Conservation (phyloP, 2,797 vertebrate genomes). For the Buceros bicornis region DNA sequence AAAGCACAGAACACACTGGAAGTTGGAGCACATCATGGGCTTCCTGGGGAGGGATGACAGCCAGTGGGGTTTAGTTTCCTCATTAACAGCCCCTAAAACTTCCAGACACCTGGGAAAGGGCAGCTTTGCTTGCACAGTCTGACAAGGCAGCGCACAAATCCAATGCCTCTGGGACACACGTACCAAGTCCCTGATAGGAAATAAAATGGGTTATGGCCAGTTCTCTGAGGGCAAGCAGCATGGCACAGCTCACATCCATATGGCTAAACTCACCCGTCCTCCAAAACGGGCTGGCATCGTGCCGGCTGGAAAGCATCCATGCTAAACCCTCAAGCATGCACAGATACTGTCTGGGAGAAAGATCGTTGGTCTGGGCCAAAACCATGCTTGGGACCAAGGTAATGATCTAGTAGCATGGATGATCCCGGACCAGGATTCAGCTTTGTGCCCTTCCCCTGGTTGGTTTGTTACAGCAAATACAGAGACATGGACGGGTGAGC, state of each 20-base stretch:
- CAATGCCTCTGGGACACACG: fast-evolving
- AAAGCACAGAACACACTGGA: not conserved
- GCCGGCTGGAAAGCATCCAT: not conserved
- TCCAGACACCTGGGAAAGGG: conserved; percentile 9
- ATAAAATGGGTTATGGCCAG: conserved; percentile 56
- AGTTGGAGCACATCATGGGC: fast-evolving
- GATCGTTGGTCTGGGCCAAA: not conserved
- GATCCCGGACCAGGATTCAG: not conserved
- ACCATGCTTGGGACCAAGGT: fast-evolving
- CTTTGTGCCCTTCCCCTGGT: not conserved
- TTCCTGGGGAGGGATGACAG: not conserved
- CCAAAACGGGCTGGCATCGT: not conserved
- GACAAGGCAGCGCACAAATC: not conserved
- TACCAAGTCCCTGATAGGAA: not conserved
- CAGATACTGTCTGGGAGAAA: not conserved
- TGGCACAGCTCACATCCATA: conserved; percentile 54
- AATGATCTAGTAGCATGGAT: not conserved
- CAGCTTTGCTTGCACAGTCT: not conserved
- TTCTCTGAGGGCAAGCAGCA: conserved; percentile 57
- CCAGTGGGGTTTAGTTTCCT: not conserved
- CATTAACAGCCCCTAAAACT: not conserved
- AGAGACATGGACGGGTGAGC: not conserved
- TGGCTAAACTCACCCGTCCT: not conserved
- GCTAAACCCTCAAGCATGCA: not conserved
- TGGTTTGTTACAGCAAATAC: not conserved